Base-by-base conservation (phyloP, 2,113 vertebrate genomes). In the Cyanocitta stelleri region DNA sequence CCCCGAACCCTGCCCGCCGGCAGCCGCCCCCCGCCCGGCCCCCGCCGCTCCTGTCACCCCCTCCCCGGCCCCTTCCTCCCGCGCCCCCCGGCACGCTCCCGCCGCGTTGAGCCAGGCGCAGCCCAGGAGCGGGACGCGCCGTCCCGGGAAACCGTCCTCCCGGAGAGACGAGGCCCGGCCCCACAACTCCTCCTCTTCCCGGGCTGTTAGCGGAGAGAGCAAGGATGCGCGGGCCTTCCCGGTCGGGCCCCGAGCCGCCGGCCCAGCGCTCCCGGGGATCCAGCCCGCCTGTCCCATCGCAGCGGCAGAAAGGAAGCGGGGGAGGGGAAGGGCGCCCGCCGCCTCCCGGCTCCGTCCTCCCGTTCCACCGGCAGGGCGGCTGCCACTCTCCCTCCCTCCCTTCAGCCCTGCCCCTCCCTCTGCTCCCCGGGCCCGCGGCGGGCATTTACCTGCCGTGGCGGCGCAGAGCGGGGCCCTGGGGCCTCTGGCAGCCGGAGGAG, bases 401-500 rank as follows among this genome's bases (percentile, higher is more conserved):
- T 49, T 46, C 78, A 23, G 37, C 54, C n/a, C 48, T 72, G 73
- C 63, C 64, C 79, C 81, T 84, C 74, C 92, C 80, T 62, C 78
- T 24, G 43, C 59, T 75, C 51, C 95, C 85, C 68, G 76, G 37
- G 72, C 87, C 86, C 74, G 58, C 54, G 69, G 86, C 86, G 66
- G 79, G 71, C 30, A 64, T 75, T 91, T 92, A 92, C 95, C 93
- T 95, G 93, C 93, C 80, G 95, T 84, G 51, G 85, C 89, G 80
- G 84, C 89, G 95, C 74, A 79, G 84, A 85, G 94, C 89, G 41
- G 95, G 71, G 89, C 91, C 93, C 91, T 44, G 95, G 84, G 96
- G 96, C 96, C 92, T 95, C 92, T 93, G 94, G 96, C 96, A 95
- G 95, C 88, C 93, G 68, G 92, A 89, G 95, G 82, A 95, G 86